These are phyloP conservation scores for Lepidonotus clava DNA, from an alignment of 2,888 invertebrate species.

Conservation along the genomic window DNA sequence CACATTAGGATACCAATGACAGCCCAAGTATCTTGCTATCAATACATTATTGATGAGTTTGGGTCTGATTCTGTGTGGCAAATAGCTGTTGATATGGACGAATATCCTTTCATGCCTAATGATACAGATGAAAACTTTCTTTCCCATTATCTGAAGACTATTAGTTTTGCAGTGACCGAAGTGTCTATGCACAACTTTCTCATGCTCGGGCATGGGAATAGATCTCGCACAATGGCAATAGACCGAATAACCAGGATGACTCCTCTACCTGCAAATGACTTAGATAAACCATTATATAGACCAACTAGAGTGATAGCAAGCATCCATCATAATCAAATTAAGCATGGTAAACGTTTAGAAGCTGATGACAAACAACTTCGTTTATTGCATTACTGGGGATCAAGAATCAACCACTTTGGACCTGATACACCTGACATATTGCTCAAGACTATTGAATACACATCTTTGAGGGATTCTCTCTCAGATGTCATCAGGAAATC, in stretches of 20 bases:
- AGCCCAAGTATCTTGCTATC: conserved; percentile 67
- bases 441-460: conserved; percentile 60
- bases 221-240: conserved; percentile 61
- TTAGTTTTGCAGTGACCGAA: conserved; percentile 55
- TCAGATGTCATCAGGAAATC: conserved; percentile 54
- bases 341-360: conserved; percentile 50
- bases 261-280: conserved; percentile 62
- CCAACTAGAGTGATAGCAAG: conserved; percentile 58
- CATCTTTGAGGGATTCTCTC: conserved; percentile 55
- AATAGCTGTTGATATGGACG: conserved; percentile 68
- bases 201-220: conserved; percentile 67
- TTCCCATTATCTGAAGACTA: conserved; percentile 58
- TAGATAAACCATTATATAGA: conserved; percentile 65
- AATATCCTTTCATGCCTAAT: conserved; percentile 65
- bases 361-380: conserved; percentile 56
- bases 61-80: conserved; percentile 62
- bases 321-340: conserved; percentile 59
- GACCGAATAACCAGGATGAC: conserved; percentile 66
- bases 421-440: conserved; percentile 64
- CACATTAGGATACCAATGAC: conserved; percentile 60
- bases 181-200: conserved; percentile 65
- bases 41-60: conserved; percentile 61
- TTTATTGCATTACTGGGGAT: conserved; percentile 69
- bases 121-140: conserved; percentile 64
- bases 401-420: conserved; percentile 67